phyloP scores from a whole-genome alignment of 1,140 invertebrate species.

The Leptopilina boulardi region DNA sequence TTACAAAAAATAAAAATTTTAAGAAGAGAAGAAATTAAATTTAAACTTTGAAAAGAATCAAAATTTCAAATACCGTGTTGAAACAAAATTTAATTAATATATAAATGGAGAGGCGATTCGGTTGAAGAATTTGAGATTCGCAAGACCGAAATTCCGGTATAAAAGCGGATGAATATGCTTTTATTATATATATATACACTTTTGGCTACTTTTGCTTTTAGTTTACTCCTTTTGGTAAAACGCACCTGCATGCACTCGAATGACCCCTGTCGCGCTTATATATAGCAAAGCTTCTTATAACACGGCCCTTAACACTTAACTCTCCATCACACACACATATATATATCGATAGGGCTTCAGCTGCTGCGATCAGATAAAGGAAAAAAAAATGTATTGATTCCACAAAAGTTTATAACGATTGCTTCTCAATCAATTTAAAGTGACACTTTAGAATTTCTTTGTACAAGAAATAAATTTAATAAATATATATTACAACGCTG shows the following conservation, averaged over 20 bases:
- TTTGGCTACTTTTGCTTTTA: slow-evolving; percentile 24
- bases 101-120: slow-evolving; percentile 16
- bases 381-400: background rate
- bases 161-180: background rate
- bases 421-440: background rate
- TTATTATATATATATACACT: slow-evolving; percentile 15
- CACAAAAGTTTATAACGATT: background rate
- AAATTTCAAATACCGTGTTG: too few relatives aligned
- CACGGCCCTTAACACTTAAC: slow-evolving; percentile 14
- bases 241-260: slow-evolving; percentile 32
- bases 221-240: slow-evolving; percentile 20
- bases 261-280: slow-evolving; percentile 6
- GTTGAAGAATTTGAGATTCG: slow-evolving; percentile 11
- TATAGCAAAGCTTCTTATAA: background rate
- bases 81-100: too few relatives aligned
- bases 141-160: background rate
- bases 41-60: too few relatives aligned
- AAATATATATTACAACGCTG: too few relatives aligned
- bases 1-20: too few relatives aligned
- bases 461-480: too few relatives aligned
- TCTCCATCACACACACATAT: background rate
- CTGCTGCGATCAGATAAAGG: background rate
- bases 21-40: too few relatives aligned
- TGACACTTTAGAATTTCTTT: too few relatives aligned
- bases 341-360: background rate